Conservation (phyloP, 2,113 vertebrate genomes). For the Malurus cyaneus region DNA sequence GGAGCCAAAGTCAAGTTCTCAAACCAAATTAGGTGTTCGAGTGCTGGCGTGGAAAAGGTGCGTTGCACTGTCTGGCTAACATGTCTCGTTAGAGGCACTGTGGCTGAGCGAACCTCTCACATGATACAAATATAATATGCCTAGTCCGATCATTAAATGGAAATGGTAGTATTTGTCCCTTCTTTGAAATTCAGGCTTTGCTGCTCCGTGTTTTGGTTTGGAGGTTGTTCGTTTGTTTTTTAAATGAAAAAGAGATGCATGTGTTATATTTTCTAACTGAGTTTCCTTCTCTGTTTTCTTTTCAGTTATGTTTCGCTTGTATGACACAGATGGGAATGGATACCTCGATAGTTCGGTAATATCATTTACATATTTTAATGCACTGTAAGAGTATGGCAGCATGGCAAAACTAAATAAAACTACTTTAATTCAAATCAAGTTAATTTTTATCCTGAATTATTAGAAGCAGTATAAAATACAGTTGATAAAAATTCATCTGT, state of each 20-base stretch:
- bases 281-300: constrained; percentile 16
- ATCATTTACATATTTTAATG: not conserved
- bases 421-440: not conserved
- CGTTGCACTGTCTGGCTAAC: not conserved
- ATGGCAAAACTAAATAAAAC: not conserved
- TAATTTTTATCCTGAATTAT: not conserved
- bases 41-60: not conserved
- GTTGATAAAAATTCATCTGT: not conserved
- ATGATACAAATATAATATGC: not conserved
- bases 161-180: not conserved
- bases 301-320: constrained; percentile 86
- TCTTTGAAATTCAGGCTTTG: not conserved
- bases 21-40: not conserved
- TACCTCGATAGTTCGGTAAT: constrained; percentile 85
- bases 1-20: not conserved
- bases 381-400: not conserved
- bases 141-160: not conserved
- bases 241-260: not conserved
- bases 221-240: not conserved
- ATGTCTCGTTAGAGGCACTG: rapidly evolving
- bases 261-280: not conserved
- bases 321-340: constrained; percentile 85
- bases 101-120: not conserved
- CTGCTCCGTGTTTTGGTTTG: not conserved
- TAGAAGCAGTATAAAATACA: not conserved